Percentiles rank a stretch among this genome's conserved stretches.
Conservation (phyloP, 2,113 vertebrate species). For the Cinclus mexicanus region DNA sequence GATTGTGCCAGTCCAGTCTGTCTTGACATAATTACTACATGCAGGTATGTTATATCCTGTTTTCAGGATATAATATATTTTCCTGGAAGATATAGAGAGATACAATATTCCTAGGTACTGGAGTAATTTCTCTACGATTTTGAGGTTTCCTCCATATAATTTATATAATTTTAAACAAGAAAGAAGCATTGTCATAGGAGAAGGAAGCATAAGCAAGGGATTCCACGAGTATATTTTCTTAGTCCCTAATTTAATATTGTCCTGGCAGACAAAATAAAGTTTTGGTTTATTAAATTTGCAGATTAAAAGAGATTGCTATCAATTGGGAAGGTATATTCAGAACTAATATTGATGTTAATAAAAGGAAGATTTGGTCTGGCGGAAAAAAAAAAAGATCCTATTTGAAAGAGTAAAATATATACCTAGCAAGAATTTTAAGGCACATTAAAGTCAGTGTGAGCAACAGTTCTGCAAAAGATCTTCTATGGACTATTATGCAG, state of each 20-base stretch:
- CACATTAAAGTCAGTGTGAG: background rate
- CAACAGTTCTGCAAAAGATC: background rate
- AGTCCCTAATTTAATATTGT: background rate
- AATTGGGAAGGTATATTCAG: background rate
- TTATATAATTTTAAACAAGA: background rate
- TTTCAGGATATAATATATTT: background rate
- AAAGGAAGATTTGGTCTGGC: background rate
- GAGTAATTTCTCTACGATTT: background rate
- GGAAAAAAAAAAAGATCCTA: background rate
- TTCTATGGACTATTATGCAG: background rate
- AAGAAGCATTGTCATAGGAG: background rate
- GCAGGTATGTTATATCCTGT: background rate
- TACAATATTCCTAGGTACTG: background rate
- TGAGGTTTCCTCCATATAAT: background rate
- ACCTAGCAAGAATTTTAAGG: background rate
- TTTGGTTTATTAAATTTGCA: background rate
- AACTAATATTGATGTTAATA: background rate
- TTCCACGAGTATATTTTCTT: background rate
- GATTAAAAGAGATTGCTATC: background rate
- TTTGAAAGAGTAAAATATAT: background rate
- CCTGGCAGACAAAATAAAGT: background rate
- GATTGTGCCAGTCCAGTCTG: too few species aligned
- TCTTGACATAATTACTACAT: background rate
- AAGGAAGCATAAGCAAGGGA: background rate
- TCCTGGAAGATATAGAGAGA: background rate